Base-by-base conservation (phyloP, 1,140 invertebrate genomes). In the Eciton burchellii region DNA sequence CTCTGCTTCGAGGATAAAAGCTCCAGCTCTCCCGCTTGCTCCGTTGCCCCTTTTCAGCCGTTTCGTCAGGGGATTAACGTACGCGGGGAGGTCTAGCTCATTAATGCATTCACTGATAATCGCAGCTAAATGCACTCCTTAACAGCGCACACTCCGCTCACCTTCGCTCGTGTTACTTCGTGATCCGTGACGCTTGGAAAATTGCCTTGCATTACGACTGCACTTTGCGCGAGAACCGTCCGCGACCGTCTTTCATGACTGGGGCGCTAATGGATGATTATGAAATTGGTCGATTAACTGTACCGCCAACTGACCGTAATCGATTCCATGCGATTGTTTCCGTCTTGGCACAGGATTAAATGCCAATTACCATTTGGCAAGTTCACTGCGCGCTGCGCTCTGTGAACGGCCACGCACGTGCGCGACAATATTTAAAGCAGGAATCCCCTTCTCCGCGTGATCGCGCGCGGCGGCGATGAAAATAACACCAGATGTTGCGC, bases 241-340 rank as follows among this genome's bases (percentile, higher is more conserved):
- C 60, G 12, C 14, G 49, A 66, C 12, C 6, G 11, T 43, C 9
- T 11, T 26, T 45, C 47, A 16, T n/a, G 41, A 65, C 8, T 24
- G 43, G 52, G 70, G 63, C 72, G 52, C 60, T 71, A 68, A 56
- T 12, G 49, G 54, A 26, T 60, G 49, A 77, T 76, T 83, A 47
- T 56, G 52, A 47, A 74, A 85, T 81, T 82, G 71, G n/a, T n/a
- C 65, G 52, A 71, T 83, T 85, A 82, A 56, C 59, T 54, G 41
- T n/a, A n/a, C n/a, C 57, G 57, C 29, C 84, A 47, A 77, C 79
- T 71, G 59, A 26, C 56, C 45, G n/a, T 71, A 85, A 85, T 86
- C 65, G 68, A 59, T 26, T 45, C n/a, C n/a, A 52, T 60, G 35
- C 19, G 85, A 85, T 86, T 85, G 74, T 74, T 70, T 47, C 71